Conservation (phyloP, 30 jellyfish, hydroid and myxozoan genomes). For the Chrysaora quinquecirrha region DNA sequence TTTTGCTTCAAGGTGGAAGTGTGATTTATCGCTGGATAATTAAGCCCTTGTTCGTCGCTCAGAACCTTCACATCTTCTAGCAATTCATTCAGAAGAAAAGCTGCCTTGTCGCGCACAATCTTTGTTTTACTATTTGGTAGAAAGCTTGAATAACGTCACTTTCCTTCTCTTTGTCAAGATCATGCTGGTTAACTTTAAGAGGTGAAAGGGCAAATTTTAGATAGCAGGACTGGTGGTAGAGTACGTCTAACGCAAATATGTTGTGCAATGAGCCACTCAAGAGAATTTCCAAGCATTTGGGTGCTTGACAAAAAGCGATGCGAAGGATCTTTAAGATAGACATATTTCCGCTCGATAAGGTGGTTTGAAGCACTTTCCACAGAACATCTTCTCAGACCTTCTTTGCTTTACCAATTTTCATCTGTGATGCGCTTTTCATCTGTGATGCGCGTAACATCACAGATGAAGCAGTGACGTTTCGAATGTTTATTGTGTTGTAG, state of each 20-base stretch:
- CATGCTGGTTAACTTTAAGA: neutral
- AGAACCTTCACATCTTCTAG: no score
- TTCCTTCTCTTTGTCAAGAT: neutral
- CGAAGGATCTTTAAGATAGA: neutral
- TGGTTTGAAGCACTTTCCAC: neutral
- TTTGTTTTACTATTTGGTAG: neutral
- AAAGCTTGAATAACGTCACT: conserved; percentile 22
- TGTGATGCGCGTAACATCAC: no score
- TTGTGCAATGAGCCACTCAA: conserved; percentile 30
- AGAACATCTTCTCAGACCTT: conserved; percentile 21
- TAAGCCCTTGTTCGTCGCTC: conserved; percentile 32
- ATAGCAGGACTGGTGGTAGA: conserved; percentile 42
- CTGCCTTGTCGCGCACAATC: neutral
- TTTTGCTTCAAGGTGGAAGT: conserved; percentile 18
- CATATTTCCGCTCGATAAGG: conserved; percentile 16
- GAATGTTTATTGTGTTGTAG: neutral
- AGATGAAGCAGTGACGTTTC: conserved; percentile 21
- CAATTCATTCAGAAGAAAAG: no score
- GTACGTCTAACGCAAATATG: conserved; percentile 40
- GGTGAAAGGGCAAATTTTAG: conserved; percentile 21
- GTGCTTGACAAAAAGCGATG: conserved; percentile 19
- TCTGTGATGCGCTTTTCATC: neutral
- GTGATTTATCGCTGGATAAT: conserved; percentile 5
- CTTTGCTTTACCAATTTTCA: conserved; percentile 6
- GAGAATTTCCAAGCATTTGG: conserved; percentile 17